Percentiles rank a stretch among this genome's conserved stretches.
Conservation (phyloP, 2,888 invertebrate species). For the Clistopyga incitator region DNA sequence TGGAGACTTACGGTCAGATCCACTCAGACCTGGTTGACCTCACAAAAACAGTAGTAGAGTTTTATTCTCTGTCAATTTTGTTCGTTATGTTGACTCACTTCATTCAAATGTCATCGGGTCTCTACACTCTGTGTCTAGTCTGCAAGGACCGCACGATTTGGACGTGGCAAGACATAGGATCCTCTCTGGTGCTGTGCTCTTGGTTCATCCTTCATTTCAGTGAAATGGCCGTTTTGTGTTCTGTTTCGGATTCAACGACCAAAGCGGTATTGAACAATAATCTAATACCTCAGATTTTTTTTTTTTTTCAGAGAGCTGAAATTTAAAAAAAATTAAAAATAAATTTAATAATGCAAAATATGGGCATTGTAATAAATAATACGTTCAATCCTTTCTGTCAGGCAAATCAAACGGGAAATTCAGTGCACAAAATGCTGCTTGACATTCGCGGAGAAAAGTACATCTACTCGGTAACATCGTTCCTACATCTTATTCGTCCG, state of each 20-base stretch:
- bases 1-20: conserved; percentile 53
- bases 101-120: conserved; percentile 46
- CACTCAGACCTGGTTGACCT: conserved; percentile 57
- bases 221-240: conserved; percentile 13
- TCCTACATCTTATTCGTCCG: background rate
- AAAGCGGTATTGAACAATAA: background rate
- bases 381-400: background rate
- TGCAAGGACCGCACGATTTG: conserved; percentile 12
- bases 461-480: conserved; percentile 40
- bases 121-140: conserved; percentile 47
- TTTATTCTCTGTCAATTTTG: conserved; percentile 51
- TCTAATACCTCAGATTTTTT: background rate
- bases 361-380: background rate
- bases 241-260: conserved; percentile 10
- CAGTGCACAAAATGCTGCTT: conserved; percentile 55
- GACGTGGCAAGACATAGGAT: background rate
- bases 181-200: background rate
- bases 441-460: conserved; percentile 16
- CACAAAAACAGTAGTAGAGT: conserved; percentile 39
- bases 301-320: background rate
- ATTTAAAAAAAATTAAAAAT: background rate
- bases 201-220: conserved; percentile 39
- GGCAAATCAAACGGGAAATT: conserved; percentile 57
- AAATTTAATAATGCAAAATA: no score
- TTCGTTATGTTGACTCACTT: conserved; percentile 48